These are phyloP conservation scores for Drosophila repleta DNA, from an alignment of 1,140 invertebrate species.

Conservation along the genomic window DNA sequence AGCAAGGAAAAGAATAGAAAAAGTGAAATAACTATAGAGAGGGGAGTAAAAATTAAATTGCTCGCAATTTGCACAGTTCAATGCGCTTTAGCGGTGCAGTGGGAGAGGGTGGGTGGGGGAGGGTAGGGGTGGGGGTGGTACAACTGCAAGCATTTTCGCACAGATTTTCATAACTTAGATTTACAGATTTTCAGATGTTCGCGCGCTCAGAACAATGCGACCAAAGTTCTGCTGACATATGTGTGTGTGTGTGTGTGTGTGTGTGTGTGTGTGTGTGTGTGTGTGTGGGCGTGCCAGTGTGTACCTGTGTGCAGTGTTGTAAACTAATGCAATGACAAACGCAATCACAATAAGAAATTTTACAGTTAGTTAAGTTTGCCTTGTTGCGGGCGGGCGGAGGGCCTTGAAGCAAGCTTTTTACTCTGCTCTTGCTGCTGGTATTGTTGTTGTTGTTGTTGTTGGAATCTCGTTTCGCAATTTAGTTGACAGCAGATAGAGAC, in stretches of 20 bases:
- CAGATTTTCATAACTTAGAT: slow-evolving; percentile 80
- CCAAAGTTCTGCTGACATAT: slow-evolving; percentile 39
- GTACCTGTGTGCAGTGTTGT: slow-evolving; percentile 71
- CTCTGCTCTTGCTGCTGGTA: slow-evolving; percentile 44
- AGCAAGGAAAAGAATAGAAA: slow-evolving; percentile 25
- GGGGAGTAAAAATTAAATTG: slow-evolving; percentile 75
- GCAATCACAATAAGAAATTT: slow-evolving; percentile 83
- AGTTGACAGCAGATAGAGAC: slow-evolving; percentile 20
- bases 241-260: slow-evolving; percentile 27
- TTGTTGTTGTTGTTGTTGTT: slow-evolving; percentile 25
- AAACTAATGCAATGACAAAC: slow-evolving; percentile 82
- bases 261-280: slow-evolving; percentile 41
- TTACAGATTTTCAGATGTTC: slow-evolving; percentile 45
- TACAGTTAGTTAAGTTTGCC: slow-evolving; percentile 81
- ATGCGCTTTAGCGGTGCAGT: slow-evolving; percentile 68
- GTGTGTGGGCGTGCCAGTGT: slow-evolving; percentile 5
- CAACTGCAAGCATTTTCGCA: slow-evolving; percentile 62
- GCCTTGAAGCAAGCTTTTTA: background rate
- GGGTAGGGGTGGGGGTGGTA: background rate
- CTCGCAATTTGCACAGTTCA: slow-evolving; percentile 82
- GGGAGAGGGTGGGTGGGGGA: background rate
- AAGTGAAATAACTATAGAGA: slow-evolving; percentile 21
- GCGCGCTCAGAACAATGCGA: slow-evolving; percentile 39
- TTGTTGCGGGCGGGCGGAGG: slow-evolving; percentile 64
- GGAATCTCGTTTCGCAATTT: slow-evolving; percentile 53